Conservation (phyloP, 2,888 invertebrate species). For the Leptogaster cylindrica region DNA sequence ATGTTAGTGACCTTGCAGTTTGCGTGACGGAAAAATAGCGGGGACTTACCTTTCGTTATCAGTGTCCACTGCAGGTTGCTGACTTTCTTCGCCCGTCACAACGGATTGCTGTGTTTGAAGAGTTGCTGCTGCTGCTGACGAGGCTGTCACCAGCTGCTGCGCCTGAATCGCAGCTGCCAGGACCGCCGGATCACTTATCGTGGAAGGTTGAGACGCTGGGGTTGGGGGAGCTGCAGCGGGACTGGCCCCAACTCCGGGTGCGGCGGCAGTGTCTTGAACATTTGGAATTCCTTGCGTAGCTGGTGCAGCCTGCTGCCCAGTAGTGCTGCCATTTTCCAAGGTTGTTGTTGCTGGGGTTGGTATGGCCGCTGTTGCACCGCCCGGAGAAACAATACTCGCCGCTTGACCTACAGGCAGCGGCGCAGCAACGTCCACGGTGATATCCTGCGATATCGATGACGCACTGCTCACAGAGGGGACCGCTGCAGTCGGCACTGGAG, state of each 20-base stretch:
- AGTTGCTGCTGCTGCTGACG: constrained; percentile 58
- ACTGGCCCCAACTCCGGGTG: too few species aligned
- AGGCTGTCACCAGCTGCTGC: constrained; percentile 62
- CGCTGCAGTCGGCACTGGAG: constrained; percentile 46
- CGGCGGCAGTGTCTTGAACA: constrained; percentile 47
- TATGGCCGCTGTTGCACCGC: constrained; percentile 10
- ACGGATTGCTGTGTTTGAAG: constrained; percentile 59
- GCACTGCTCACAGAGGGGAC: constrained; percentile 20
- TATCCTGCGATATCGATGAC: constrained; percentile 17
- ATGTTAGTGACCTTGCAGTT: too few species aligned
- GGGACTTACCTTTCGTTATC: constrained; percentile 62
- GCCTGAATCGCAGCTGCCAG: constrained; percentile 51
- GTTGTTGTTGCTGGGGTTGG: not conserved
- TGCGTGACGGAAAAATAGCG: not conserved
- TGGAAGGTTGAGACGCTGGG: constrained; percentile 35
- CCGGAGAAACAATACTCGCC: constrained; percentile 32
- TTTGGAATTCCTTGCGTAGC: constrained; percentile 34
- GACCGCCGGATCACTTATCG: constrained; percentile 54
- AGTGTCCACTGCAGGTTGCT: constrained; percentile 55
- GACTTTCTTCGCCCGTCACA: constrained; percentile 42
- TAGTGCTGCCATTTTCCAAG: not conserved
- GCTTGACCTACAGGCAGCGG: constrained; percentile 42
- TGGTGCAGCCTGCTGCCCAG: constrained; percentile 55
- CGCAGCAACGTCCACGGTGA: constrained; percentile 41
- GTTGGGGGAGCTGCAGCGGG: constrained; percentile 47